These are phyloP conservation scores for Zootoca vivipara DNA, from an alignment of 2,113 vertebrate genomes.

Conservation along the genomic window DNA sequence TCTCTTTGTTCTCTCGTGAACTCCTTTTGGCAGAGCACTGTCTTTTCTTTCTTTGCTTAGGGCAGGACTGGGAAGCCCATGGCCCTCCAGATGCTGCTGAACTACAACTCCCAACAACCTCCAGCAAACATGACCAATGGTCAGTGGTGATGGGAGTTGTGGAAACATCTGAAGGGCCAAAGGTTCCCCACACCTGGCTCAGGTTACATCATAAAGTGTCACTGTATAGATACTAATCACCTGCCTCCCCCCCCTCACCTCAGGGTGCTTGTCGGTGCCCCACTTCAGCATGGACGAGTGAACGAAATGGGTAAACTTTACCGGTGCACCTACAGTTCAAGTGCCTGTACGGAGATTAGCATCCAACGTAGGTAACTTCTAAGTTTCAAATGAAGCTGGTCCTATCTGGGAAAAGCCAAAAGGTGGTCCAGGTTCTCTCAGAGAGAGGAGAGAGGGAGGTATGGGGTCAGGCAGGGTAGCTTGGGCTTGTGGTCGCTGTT, in stretches of 20 bases:
- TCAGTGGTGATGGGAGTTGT: too few species aligned
- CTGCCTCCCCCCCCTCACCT: not conserved
- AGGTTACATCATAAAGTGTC: not conserved
- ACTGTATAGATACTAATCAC: not conserved
- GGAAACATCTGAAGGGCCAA: too few species aligned
- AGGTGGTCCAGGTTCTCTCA: not conserved
- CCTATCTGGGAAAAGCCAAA: not conserved
- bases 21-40: not conserved
- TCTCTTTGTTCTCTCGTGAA: not conserved
- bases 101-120: too few species aligned
- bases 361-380: not conserved
- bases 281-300: not conserved
- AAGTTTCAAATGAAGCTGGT: not conserved
- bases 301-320: conserved; percentile 11
- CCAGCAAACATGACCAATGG: too few species aligned
- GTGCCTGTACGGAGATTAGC: not conserved
- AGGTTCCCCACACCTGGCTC: too few species aligned
- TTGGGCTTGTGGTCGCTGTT: not conserved
- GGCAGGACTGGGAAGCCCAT: too few species aligned
- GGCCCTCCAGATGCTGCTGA: too few species aligned
- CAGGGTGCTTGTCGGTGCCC: conserved; percentile 13
- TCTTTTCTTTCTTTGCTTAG: not conserved
- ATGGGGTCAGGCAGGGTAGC: too few species aligned
- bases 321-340: not conserved
- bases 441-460: too few species aligned